Percentiles rank a stretch among this genome's conserved stretches.
These are phyloP conservation scores for human (Homo sapiens) DNA, from an alignment of 2,113 vertebrate genomes.

Conservation along the genomic window DNA sequence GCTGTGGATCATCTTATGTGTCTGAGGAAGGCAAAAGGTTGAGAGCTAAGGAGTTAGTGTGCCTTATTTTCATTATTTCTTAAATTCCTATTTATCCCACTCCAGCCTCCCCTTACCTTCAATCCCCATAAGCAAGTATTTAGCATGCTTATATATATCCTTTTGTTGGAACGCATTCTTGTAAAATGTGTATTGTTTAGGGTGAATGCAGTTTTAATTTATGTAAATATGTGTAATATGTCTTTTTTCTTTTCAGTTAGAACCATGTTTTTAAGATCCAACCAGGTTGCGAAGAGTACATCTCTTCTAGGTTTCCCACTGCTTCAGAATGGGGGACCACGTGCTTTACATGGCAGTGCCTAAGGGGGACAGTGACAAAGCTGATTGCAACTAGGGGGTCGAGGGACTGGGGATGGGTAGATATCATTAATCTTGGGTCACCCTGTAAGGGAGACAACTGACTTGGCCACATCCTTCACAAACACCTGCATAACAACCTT, in stretches of 20 bases:
- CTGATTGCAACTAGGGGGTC: neutral
- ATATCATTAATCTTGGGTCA: fast-evolving
- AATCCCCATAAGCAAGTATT: neutral
- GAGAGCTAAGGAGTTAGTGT: neutral
- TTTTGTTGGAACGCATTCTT: neutral
- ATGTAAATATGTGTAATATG: neutral
- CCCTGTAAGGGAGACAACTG: neutral
- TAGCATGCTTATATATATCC: neutral
- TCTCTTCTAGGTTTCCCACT: neutral
- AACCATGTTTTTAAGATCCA: neutral
- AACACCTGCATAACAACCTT: neutral
- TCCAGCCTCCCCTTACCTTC: neutral
- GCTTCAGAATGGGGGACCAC: neutral
- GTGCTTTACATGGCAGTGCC: neutral
- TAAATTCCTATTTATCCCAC: neutral
- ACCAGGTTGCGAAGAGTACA: neutral
- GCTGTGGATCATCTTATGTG: no score
- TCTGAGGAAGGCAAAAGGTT: neutral
- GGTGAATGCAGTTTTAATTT: neutral
- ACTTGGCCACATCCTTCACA: neutral
- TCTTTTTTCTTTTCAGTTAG: neutral
- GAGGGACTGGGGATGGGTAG: neutral
- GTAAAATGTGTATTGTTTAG: neutral
- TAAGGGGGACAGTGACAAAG: neutral
- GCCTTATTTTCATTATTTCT: slow-evolving; percentile 4